Evolutionary conservation across 2,797 vertebrate genomes (phyloP), one percentile per base, ranked within the genome.

Genomic region (Mus caroli): DNA sequence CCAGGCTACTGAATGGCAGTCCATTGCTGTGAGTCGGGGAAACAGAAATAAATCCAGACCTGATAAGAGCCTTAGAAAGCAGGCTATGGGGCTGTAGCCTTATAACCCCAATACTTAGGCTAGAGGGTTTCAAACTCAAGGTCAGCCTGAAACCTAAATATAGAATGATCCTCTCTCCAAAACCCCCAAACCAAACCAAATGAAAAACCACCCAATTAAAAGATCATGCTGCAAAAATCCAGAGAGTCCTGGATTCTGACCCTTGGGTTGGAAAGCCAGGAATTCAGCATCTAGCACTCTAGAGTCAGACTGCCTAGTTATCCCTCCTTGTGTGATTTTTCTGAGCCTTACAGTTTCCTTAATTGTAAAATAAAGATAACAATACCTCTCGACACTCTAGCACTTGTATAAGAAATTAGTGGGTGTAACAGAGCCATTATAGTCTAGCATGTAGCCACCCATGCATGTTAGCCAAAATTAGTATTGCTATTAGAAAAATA

Each of bases 321-420:
- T 20, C 17, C 26, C 77, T 76, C 43, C 58, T 83, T 52, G 20
- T 75, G 15, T 77, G 37, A 90, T 82, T 54, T 54, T 79, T 52
- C 90, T 86, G 46, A 46, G 46, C 50, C 90, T 34, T 50, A 50
- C 56, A 79, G 28, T 67, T 91, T 92, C 78, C 78, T 90, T 86
- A 89, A 28, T 46, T 91, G 12, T 86, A 94, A 94, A 96, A 95
- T 90, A 17, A 94, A 77, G 58, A 91, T 77, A 77, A 6, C 11
- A 71, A 75, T 12, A 13, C 60, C 54, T 40, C 3, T 8, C 20
- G 95, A 46, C 90, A 58, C 75, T 85, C 52, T 52, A 83, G 69
- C 76, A 83, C 50, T 79, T 56, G 58, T 79, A 0, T 90, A 92
- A 90, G 91, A 97, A 62, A 56, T 86, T 67, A 75, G 76, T 43